Evolutionary conservation across 2,113 vertebrate genomes (phyloP).

Genomic region (Uropsilus gracilis): DNA sequence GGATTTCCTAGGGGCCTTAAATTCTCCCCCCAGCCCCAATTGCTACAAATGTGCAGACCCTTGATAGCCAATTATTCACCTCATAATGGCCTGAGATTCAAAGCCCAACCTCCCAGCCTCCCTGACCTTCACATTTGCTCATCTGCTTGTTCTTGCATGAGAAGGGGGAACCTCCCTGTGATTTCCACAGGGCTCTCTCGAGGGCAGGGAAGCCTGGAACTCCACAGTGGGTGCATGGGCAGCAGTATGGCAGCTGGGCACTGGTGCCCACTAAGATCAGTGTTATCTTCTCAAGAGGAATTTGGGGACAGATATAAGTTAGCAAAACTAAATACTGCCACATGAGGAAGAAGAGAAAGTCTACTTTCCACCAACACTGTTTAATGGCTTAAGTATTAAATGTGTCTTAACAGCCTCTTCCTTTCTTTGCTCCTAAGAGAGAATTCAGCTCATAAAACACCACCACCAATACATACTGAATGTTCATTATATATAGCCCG

Average conservation of each 20-base stretch:
- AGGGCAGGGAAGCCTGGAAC: not conserved
- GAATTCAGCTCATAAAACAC: not conserved
- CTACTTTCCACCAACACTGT: not conserved
- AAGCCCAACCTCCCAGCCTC: not conserved
- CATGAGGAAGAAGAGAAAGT: not conserved
- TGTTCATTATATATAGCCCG: not conserved
- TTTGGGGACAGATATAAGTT: not conserved
- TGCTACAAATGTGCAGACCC: not conserved
- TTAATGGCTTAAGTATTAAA: not conserved
- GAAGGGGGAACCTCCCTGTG: not conserved
- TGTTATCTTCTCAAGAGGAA: not conserved
- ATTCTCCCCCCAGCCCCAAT: not conserved
- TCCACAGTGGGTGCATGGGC: not conserved
- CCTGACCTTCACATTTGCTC: not conserved
- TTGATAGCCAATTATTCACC: not conserved
- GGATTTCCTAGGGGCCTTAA: not conserved
- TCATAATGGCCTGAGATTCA: not conserved
- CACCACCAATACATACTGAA: conserved; percentile 18
- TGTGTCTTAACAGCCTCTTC: not conserved
- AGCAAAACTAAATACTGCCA: not conserved
- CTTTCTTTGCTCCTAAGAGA: not conserved
- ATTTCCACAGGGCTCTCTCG: not conserved
- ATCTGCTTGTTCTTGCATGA: not conserved
- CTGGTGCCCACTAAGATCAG: too few species aligned
- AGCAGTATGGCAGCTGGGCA: not conserved